Evolutionary conservation across 2,797 vertebrate species (phyloP), one percentile per base, ranked within the genome.

Genomic region (Tauraco hartlaubi): DNA sequence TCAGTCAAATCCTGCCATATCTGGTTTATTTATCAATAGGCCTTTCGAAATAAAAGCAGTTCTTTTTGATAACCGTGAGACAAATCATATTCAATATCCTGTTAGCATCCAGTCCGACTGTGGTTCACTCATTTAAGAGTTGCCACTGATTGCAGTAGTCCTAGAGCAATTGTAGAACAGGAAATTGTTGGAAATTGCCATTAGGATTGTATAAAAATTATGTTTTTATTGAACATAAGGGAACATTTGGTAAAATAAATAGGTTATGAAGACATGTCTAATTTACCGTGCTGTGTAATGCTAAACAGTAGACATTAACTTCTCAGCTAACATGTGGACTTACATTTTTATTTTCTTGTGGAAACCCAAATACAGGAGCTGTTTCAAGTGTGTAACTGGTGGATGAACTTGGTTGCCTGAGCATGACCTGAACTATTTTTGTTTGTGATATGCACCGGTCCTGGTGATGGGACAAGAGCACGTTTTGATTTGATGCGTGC

Each of bases 401-500:
- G 18, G 48, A 6, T 67, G n/a, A 59, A n/a, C 4, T 52, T 46
- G 37, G 25, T 59, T 71, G 6, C 29, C 15, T 61, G 75, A 80
- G 75, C 22, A 3, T 28, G 49, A 72, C 58, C 4, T 67, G 15
- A 41, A 19, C 7, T 11, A 2, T 4, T 59, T 14, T 9, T 66
- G 31, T 33, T 62, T 14, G 2, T 37, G n/a, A 6, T 28, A 5
- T 5, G 19, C 41, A 11, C 9, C 2, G 4, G 56, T 8, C 13
- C 17, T 13, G 37, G 6, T 10, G 33, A 11, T 37, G 17, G 26
- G 16, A 8, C 5, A 0, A 0, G 39, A 41, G 39, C 39, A 41
- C 39, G 39, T 33, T n/a, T 37, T 35, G 64, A 9, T 68, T 51
- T 51, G 39, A 6, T 41, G 46, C 21, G 37, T 26, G 3, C 41